These are phyloP conservation scores for Epinephelus moara DNA, from an alignment of 2,113 vertebrate species.

Conservation along the genomic window DNA sequence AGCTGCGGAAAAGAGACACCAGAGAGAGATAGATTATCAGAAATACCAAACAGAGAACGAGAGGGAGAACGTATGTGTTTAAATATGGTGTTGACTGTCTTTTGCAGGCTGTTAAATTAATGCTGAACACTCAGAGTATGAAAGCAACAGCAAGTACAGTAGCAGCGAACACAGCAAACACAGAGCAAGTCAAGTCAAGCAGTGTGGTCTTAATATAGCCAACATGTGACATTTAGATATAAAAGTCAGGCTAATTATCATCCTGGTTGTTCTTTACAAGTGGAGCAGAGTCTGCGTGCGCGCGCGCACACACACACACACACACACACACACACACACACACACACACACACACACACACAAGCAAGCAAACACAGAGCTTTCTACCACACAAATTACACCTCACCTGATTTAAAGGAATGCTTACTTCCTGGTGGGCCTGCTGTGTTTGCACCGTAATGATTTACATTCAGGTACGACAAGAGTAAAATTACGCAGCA, in stretches of 20 bases:
- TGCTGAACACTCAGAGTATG: not conserved
- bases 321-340: not conserved
- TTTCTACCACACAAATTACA: conserved; percentile 50
- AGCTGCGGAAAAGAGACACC: conserved; percentile 53
- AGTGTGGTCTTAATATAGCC: conserved; percentile 69
- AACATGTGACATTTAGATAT: conserved; percentile 74
- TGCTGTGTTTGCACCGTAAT: conserved; percentile 5
- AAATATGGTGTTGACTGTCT: not conserved
- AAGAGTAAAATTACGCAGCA: conserved; percentile 35
- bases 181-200: conserved; percentile 52
- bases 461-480: conserved; percentile 16
- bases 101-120: conserved; percentile 21
- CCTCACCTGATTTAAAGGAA: conserved; percentile 42
- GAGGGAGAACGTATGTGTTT: not conserved
- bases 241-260: conserved; percentile 74
- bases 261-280: conserved; percentile 64
- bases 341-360: conserved; percentile 11
- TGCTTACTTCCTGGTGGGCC: conserved; percentile 46
- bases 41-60: not conserved
- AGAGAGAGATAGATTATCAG: not conserved
- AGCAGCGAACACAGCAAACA: conserved; percentile 32
- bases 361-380: conserved; percentile 4
- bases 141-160: conserved; percentile 39
- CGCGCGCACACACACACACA: conserved; percentile 7
- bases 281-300: conserved; percentile 17